Percentiles rank a stretch among this genome's conserved stretches.
Conservation (phyloP, 1,140 invertebrate species). For the Uloborus diversus region DNA sequence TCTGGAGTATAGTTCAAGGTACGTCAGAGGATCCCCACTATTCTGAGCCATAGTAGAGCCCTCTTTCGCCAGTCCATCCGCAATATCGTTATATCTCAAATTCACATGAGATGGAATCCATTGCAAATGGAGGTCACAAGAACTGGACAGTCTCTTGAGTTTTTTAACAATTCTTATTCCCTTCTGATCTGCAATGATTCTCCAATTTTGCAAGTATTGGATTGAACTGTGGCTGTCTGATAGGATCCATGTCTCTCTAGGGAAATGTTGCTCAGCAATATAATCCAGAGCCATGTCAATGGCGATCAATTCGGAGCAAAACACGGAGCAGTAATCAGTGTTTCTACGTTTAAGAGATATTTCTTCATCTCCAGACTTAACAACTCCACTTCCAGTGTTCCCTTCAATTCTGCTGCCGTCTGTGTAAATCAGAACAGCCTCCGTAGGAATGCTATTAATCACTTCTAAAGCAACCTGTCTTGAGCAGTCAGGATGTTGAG, state of each 20-base stretch:
- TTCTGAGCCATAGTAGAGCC: no score
- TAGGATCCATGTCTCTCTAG: not conserved
- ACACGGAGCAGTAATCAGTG: not conserved
- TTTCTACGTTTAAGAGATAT: not conserved
- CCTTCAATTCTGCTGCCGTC: not conserved
- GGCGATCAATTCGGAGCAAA: not conserved
- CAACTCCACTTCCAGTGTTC: not conserved
- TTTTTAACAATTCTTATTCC: no score
- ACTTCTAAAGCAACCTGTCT: not conserved
- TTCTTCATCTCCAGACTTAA: not conserved
- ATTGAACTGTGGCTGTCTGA: not conserved
- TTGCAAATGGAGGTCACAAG: not conserved
- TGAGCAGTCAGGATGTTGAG: not conserved
- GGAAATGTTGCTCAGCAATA: not conserved
- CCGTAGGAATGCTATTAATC: not conserved
- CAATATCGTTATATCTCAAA: conserved; percentile 4
- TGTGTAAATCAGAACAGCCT: not conserved
- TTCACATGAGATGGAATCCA: conserved; percentile 7
- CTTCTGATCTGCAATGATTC: not conserved
- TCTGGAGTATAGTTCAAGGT: no score
- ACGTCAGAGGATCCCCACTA: no score
- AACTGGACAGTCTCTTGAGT: not conserved
- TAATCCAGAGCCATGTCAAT: not conserved
- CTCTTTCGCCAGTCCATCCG: no score
- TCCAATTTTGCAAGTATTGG: conserved; percentile 6